Conservation (phyloP, 2,797 vertebrate species). For the Channallabes apus region DNA sequence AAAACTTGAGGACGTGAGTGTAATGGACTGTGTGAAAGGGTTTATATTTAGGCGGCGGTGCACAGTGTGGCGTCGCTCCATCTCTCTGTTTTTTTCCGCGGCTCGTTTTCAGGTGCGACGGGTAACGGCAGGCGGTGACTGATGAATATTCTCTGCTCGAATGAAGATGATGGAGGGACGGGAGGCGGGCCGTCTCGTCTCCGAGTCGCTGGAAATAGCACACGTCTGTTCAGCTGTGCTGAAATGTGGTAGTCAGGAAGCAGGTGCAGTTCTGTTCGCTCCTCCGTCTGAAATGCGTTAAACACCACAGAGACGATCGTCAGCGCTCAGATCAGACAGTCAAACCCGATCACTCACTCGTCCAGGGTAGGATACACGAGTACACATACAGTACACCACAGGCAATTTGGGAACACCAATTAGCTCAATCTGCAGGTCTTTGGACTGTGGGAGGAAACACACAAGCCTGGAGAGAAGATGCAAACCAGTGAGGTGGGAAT, state of each 20-base stretch:
- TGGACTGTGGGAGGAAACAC: no score
- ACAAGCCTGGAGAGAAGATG: no score
- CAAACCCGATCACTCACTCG: background rate
- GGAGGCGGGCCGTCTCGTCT: background rate
- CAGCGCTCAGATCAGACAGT: background rate
- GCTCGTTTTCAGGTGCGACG: background rate
- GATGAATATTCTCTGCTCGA: background rate
- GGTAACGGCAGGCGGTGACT: background rate
- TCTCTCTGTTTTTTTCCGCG: background rate
- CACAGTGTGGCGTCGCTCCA: constrained; percentile 4
- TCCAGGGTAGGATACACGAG: no score
- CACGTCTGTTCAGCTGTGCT: background rate
- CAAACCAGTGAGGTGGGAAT: no score
- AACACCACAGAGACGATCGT: background rate
- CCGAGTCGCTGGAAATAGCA: background rate
- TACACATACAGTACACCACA: no score
- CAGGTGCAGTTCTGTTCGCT: background rate
- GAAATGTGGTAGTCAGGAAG: background rate
- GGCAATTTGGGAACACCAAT: no score
- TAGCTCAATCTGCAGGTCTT: no score
- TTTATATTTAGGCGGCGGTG: constrained; percentile 14
- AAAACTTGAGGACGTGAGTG: background rate
- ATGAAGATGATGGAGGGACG: background rate
- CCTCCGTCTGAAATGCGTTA: background rate
- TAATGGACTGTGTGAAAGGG: constrained; percentile 9